Percentiles rank a stretch among this genome's conserved stretches.
phyloP scores from a whole-genome alignment of 1,140 invertebrate genomes.

The honey bee (Apis mellifera) region Amel_HAv3.1 CM009942.2:5251501-5252000 shows the following conservation, averaged over 20 bases:
- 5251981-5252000: conserved; percentile 79
- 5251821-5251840: conserved; percentile 47
- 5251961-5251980: conserved; percentile 63
- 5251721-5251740: conserved; percentile 58
- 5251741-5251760: conserved; percentile 56
- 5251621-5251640: conserved; percentile 62
- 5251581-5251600: conserved; percentile 80
- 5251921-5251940: conserved; percentile 71
- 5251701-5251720: conserved; percentile 76
- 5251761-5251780: conserved; percentile 68
- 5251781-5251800: conserved; percentile 45
- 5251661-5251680: conserved; percentile 47
- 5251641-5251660: conserved; percentile 67
- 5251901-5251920: conserved; percentile 75
- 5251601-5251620: conserved; percentile 80
- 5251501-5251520: conserved; percentile 69
- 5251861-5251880: conserved; percentile 66
- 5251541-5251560: conserved; percentile 68
- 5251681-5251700: conserved; percentile 65
- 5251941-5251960: conserved; percentile 64
- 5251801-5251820: conserved; percentile 52
- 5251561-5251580: conserved; percentile 70
- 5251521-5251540: conserved; percentile 63
- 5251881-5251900: conserved; percentile 80
- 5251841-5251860: conserved; percentile 50